A percentile compares a stretch with the other conserved stretches of the same genome.
phyloP scores from a whole-genome alignment of 1,140 invertebrate genomes.

The Leptinotarsa lineolata region DNA sequence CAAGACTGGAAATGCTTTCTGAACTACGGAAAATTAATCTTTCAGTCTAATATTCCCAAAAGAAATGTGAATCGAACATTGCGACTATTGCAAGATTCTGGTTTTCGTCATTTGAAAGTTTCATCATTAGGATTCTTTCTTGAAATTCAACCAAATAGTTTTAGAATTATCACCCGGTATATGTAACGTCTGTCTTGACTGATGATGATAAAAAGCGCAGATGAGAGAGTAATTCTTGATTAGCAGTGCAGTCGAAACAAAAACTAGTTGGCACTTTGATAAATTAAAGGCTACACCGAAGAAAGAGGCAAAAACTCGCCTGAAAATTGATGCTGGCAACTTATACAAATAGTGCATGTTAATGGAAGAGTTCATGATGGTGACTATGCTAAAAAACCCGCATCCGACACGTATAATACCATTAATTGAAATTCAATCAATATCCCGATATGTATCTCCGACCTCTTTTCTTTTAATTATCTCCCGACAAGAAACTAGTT shows the following conservation, averaged over 20 bases:
- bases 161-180: too few species aligned
- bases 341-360: background rate
- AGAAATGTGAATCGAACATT: too few species aligned
- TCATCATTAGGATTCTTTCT: too few species aligned
- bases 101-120: too few species aligned
- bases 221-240: background rate
- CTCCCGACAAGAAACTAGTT: conserved; percentile 21
- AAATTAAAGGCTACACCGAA: background rate
- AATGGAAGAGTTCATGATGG: background rate
- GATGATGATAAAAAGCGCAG: background rate
- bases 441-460: conserved; percentile 9
- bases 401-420: background rate
- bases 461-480: conserved; percentile 24
- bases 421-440: conserved; percentile 27
- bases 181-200: background rate
- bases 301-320: background rate
- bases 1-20: too few species aligned
- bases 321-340: background rate
- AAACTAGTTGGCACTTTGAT: conserved; percentile 8
- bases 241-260: background rate
- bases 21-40: too few species aligned
- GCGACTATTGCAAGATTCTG: too few species aligned
- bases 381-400: background rate
- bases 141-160: too few species aligned
- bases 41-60: too few species aligned